Conservation (phyloP, 1,140 invertebrate species). For the Phthorimaea operculella region DNA sequence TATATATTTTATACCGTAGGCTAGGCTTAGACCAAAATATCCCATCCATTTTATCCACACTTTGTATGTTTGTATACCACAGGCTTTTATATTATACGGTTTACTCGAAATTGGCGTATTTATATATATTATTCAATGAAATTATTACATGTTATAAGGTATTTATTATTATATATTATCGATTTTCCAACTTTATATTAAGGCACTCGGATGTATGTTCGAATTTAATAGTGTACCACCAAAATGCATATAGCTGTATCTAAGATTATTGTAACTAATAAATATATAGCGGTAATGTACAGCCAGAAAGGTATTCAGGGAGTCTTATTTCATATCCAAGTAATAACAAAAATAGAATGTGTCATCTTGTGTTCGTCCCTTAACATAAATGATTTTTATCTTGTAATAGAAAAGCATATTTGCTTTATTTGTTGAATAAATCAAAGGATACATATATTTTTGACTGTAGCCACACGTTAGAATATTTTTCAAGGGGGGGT, state of each 20-base stretch:
- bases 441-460: not conserved
- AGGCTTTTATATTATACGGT: not conserved
- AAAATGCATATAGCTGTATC: constrained; percentile 1
- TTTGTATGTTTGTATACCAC: constrained; percentile 13
- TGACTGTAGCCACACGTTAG: not conserved
- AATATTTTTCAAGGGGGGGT: no score
- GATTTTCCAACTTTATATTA: no score
- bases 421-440: no score
- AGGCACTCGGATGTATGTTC: not conserved
- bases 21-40: constrained; percentile 19
- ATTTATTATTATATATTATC: no score
- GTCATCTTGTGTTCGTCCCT: no score
- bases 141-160: no score
- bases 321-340: no score
- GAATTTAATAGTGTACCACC: not conserved
- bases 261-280: not conserved
- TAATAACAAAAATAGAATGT: no score
- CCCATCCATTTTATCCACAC: constrained; percentile 18
- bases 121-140: not conserved
- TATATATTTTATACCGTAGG: constrained; percentile 19
- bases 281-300: not conserved
- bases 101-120: constrained; percentile 2
- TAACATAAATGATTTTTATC: no score
- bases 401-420: no score
- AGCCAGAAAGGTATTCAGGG: not conserved